Evolutionary conservation across 2,113 vertebrate species (phyloP), one percentile per base, ranked within the genome.

Genomic region (Scolopax mira): DNA sequence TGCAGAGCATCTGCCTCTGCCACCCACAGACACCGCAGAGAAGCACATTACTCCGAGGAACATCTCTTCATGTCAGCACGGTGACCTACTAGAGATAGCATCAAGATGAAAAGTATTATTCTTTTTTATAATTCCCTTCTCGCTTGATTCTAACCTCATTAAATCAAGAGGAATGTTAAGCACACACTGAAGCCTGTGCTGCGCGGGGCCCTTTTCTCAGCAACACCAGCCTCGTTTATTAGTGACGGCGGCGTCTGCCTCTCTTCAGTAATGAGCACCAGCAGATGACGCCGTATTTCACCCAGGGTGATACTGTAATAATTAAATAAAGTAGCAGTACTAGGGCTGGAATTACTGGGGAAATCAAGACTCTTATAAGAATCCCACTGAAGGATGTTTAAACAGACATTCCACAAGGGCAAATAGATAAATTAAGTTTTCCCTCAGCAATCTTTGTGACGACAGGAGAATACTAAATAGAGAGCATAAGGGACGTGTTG

Each of bases 391-490:
- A 88, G 71, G 88, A 74, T 94, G 82, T 80, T 96, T 71, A 93
- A 95, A 35, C 79, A 97, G 87, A 39, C 92, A 39, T 74, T 71
- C 82, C 66, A 18, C 73, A 62, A 91, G 96, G 95, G 75, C 91
- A 93, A 87, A 61, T 25, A 79, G 72, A 97, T 60, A 87, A 94
- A 97, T 91, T 30, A 49, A 78, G 27, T 57, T 60, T 93, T 74
- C 67, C 79, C 64, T 23, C 5, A 30, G 86, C 89, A 55, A 7
- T 67, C 79, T 37, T 8, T 1, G 73, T 37, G 79, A 88, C 83
- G 9, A 33, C 9, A 9, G 80, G 61, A 73, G 96, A 97, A 94
- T 84, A 49, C 61, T 79, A 62, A 95, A 14, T 27, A 46, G 67
- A n/a, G 31, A 84, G 79, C 37, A 2, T 3, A 14, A 75, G 87